These are phyloP conservation scores for Pluvianellus socialis DNA, from an alignment of 2,113 vertebrate species.

Conservation along the genomic window DNA sequence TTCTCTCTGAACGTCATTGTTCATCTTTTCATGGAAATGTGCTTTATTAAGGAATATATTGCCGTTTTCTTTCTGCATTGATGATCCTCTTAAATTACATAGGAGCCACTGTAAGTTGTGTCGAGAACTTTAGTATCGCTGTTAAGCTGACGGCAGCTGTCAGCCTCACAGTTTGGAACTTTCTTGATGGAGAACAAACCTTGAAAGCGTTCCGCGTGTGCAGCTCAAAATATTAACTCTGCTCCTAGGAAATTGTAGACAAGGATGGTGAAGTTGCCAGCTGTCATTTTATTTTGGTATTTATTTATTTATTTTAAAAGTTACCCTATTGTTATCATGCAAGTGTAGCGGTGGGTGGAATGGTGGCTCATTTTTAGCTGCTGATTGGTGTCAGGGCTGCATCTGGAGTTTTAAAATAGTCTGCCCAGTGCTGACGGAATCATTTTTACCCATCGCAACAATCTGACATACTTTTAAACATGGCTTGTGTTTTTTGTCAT, in stretches of 20 bases:
- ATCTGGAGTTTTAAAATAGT: slow-evolving; percentile 20
- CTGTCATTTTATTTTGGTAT: slow-evolving; percentile 24
- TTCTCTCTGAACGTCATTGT: not conserved
- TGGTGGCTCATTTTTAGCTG: slow-evolving; percentile 9
- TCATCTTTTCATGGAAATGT: not conserved
- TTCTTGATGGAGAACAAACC: not conserved
- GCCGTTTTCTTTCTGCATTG: not conserved
- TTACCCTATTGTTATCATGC: not conserved
- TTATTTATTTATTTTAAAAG: not conserved
- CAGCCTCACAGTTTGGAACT: slow-evolving; percentile 26
- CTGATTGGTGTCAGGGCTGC: slow-evolving; percentile 19
- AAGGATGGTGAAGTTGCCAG: not conserved
- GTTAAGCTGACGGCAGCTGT: slow-evolving; percentile 40
- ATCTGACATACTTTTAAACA: slow-evolving; percentile 18
- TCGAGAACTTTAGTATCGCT: not conserved
- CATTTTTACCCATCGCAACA: not conserved
- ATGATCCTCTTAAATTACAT: not conserved
- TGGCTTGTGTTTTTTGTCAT: slow-evolving; percentile 41
- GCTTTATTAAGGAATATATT: slow-evolving; percentile 5
- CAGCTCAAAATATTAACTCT: slow-evolving; percentile 22
- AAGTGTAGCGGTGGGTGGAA: not conserved
- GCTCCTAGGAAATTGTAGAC: slow-evolving; percentile 1
- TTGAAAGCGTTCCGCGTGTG: not conserved
- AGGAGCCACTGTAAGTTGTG: not conserved
- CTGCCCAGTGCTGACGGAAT: not conserved